Evolutionary conservation across 92 coral and sea anemone species (phyloP).

Genomic region (Parazoanthus darwini): DNA sequence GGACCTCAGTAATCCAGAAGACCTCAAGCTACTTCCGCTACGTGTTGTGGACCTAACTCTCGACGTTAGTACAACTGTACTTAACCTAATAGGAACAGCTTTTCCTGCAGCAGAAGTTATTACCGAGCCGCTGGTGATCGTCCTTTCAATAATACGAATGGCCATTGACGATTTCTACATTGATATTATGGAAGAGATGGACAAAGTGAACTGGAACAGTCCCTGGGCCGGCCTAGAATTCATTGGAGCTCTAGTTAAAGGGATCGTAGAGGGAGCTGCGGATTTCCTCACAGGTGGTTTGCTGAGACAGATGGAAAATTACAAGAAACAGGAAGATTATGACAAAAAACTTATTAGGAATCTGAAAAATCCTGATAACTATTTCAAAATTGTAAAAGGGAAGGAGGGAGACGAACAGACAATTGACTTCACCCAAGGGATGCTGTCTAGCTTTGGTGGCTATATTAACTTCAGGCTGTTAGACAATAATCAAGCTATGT

Average conservation of each 20-base stretch:
- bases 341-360: conserved; percentile 31
- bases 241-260: conserved; percentile 56
- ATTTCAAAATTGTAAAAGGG: too few species aligned
- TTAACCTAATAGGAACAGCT: conserved; percentile 57
- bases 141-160: conserved; percentile 37
- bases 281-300: too few species aligned
- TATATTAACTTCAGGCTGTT: conserved; percentile 10
- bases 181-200: conserved; percentile 55
- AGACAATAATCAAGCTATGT: conserved; percentile 16
- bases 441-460: conserved; percentile 34
- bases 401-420: too few species aligned
- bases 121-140: conserved; percentile 46
- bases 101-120: conserved; percentile 59
- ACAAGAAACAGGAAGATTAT: too few species aligned
- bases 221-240: conserved; percentile 65
- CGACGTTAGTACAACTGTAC: conserved; percentile 56
- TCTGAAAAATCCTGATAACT: conserved; percentile 34
- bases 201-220: conserved; percentile 46
- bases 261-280: conserved; percentile 49
- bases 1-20: conserved; percentile 52
- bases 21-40: conserved; percentile 48
- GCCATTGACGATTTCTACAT: conserved; percentile 31
- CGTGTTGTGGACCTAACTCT: conserved; percentile 58
- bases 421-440: conserved; percentile 58
- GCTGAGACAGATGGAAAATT: too few species aligned